These are phyloP conservation scores for Numenius phaeopus DNA, from an alignment of 2,797 vertebrate genomes.

Conservation along the genomic window DNA sequence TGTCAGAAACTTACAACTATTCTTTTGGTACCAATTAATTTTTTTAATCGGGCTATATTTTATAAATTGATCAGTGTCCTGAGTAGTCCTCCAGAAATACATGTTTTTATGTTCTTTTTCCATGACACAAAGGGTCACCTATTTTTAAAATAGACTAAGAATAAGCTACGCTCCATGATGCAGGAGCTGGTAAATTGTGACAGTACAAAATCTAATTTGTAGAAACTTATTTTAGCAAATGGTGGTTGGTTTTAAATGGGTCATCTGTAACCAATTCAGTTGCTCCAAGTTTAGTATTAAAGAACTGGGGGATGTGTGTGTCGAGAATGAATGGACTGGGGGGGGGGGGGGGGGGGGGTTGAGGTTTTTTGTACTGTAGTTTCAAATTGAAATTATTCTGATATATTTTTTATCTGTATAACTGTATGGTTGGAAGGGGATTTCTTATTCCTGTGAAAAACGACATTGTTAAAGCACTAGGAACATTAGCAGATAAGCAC, in stretches of 20 bases:
- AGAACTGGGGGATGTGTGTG: background rate
- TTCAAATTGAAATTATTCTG: conserved; percentile 65
- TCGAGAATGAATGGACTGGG: conserved; percentile 29
- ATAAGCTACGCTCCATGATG: conserved; percentile 74
- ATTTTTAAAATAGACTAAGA: conserved; percentile 81
- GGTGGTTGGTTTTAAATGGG: conserved; percentile 23
- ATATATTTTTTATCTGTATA: conserved; percentile 68
- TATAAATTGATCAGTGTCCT: conserved; percentile 26
- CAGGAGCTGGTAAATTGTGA: conserved; percentile 67
- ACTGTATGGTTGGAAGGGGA: conserved; percentile 43
- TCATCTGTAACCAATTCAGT: conserved; percentile 24
- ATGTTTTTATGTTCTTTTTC: conserved; percentile 67
- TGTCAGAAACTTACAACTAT: background rate
- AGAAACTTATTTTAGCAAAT: conserved; percentile 70
- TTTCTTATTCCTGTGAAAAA: conserved; percentile 56
- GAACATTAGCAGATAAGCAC: conserved; percentile 49
- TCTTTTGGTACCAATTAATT: conserved; percentile 58
- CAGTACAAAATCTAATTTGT: conserved; percentile 57
- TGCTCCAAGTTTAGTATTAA: conserved; percentile 4
- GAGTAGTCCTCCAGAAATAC: conserved; percentile 37
- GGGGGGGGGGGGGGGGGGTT: background rate
- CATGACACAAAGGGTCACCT: conserved; percentile 73
- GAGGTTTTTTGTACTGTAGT: conserved; percentile 49
- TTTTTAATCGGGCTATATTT: conserved; percentile 62
- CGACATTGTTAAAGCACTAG: background rate